Evolutionary conservation across 2,888 invertebrate genomes (phyloP).

Genomic region (Phortica magna): DNA sequence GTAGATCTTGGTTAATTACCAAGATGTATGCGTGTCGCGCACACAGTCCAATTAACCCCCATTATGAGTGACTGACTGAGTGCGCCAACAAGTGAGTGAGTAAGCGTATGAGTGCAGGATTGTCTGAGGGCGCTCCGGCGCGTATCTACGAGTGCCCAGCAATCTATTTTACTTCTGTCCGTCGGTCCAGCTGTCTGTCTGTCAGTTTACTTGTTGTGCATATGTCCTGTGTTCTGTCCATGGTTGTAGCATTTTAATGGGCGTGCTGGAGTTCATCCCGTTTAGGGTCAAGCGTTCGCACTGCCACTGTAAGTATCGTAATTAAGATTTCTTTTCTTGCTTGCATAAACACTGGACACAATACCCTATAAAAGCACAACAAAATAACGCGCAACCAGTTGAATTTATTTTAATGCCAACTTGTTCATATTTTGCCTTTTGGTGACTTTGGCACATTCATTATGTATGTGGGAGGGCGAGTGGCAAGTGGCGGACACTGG

Average conservation of each 20-base stretch:
- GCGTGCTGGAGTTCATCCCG: conserved; percentile 44
- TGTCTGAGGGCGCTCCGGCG: not conserved
- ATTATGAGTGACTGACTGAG: conserved; percentile 41
- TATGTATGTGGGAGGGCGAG: conserved; percentile 4
- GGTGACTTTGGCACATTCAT: conserved; percentile 2
- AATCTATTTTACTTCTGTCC: conserved; percentile 35
- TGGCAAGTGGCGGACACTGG: not conserved
- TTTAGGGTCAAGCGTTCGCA: conserved; percentile 47
- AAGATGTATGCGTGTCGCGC: conserved; percentile 66
- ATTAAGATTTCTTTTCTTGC: conserved; percentile 32
- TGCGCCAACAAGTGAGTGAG: conserved; percentile 16
- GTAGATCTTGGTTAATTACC: conserved; percentile 76
- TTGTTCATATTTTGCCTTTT: conserved; percentile 2
- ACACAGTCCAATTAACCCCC: conserved; percentile 61
- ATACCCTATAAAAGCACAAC: not conserved
- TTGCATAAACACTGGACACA: not conserved
- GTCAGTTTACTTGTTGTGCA: not conserved
- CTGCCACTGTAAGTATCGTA: conserved; percentile 16
- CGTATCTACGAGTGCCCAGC: conserved; percentile 1
- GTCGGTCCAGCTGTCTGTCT: not conserved
- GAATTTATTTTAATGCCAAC: conserved; percentile 28
- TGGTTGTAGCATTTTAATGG: conserved; percentile 36
- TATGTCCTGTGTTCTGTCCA: conserved; percentile 17
- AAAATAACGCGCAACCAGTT: conserved; percentile 24
- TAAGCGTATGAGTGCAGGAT: not conserved